A percentile compares a stretch with the other conserved stretches of the same genome.
Evolutionary conservation across 2,113 vertebrate genomes (phyloP).

Genomic region (Phalacrocorax pelagicus): DNA sequence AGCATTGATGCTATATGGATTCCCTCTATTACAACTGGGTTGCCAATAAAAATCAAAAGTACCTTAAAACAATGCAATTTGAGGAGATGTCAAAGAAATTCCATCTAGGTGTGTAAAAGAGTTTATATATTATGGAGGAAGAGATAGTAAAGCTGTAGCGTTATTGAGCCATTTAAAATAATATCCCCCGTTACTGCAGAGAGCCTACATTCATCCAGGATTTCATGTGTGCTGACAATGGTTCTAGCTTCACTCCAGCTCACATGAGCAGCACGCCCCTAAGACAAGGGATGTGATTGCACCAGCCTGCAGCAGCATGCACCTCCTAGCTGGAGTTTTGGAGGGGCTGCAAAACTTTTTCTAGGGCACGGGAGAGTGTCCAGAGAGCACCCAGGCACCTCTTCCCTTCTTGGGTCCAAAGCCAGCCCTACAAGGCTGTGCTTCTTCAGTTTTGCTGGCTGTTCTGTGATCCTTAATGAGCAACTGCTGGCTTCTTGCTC

Average conservation of each 20-base stretch:
- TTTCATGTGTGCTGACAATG: rapidly evolving
- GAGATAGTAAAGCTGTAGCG: background rate
- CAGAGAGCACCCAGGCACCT: background rate
- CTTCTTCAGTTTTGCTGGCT: background rate
- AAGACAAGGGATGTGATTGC: background rate
- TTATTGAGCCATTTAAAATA: background rate
- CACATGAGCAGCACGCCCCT: background rate
- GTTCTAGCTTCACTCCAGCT: background rate
- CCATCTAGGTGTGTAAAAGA: background rate
- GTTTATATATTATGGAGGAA: background rate
- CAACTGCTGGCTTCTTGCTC: background rate
- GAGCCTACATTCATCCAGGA: background rate
- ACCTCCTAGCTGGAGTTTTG: background rate
- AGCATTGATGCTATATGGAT: background rate
- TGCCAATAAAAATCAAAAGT: slow-evolving; percentile 50
- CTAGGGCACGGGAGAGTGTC: rapidly evolving
- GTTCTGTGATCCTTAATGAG: background rate
- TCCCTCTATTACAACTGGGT: background rate
- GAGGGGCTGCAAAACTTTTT: background rate
- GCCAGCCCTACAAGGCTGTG: background rate
- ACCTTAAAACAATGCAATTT: slow-evolving; percentile 37
- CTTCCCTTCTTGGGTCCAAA: background rate
- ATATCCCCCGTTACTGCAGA: background rate
- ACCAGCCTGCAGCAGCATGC: background rate
- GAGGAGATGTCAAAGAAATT: background rate